Base-by-base conservation (phyloP, 1,140 invertebrate genomes). In the Pseudoatta argentina region DNA sequence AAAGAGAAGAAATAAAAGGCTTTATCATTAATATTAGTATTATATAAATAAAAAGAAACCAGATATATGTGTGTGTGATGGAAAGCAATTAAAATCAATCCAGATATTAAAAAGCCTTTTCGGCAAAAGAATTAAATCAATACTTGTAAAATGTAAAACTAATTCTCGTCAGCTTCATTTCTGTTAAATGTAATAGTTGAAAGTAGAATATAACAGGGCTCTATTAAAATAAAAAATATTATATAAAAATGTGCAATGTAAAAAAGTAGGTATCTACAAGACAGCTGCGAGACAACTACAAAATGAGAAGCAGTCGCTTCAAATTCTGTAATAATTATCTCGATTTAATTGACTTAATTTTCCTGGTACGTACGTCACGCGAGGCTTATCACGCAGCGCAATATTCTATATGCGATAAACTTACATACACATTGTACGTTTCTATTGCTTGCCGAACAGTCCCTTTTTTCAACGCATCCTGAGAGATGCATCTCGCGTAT, bases 381-480 rank as follows among this genome's bases (percentile, higher is more conserved):
- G 39, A 39, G 51, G 51, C 27, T 73, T 73, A 57, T 73, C 51
- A 21, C 18, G 16, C 34, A 55, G 12, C 18, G 72, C 30, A 59
- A 21, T 18, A 14, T 59, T 6, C 18, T 18, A 34, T 6, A 34
- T 34, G 75, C 59, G 59, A 78, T 81, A 71, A 81, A 21, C 34
- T 67, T 51, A n/a, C 39, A 27, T 21, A 16, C 53, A 71, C 59
- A 69, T 77, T 77, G 57, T 76, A 30, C 27, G 30, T 61, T 75
- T 75, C 5, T 21, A 4, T 57, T 16, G 10, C 48, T 57, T 16
- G 48, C 51, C 61, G 48, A 48, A 55, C 64, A 44, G 27, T 53
- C 21, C 18, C 44, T 69, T 44, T 44, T 39, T 21, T 30, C 30
- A 16, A 10, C 10, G n/a, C 53, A 7, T 69, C 51, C 16, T 16